Conservation (phyloP, 2,888 invertebrate species). For the Harpalus rufipes region DNA sequence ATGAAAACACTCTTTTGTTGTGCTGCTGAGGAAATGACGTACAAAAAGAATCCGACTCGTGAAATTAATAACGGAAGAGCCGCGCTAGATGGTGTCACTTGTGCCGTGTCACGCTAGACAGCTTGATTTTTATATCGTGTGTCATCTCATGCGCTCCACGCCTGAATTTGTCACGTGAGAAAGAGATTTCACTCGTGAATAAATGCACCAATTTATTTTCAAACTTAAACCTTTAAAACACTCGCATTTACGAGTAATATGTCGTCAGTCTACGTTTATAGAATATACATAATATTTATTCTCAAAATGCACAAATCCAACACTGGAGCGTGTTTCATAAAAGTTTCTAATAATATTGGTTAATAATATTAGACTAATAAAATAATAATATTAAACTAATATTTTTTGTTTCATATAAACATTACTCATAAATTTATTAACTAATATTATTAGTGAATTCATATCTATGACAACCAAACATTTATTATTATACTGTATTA, state of each 20-base stretch:
- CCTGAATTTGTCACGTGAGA: constrained; percentile 30
- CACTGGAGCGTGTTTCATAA: too few species aligned
- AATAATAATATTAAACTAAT: too few species aligned
- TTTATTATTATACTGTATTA: too few species aligned
- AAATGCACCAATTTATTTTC: background rate
- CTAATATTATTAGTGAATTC: too few species aligned
- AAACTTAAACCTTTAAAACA: background rate
- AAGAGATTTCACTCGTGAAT: background rate
- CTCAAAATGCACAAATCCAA: background rate
- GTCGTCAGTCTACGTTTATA: background rate
- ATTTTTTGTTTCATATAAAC: too few species aligned
- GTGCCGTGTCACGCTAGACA: constrained; percentile 23
- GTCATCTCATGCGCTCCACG: constrained; percentile 6
- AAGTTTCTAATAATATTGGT: too few species aligned
- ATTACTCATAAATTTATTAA: too few species aligned
- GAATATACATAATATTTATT: background rate
- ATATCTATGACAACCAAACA: too few species aligned
- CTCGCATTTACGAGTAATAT: background rate
- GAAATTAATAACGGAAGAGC: constrained; percentile 51
- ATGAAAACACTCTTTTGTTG: constrained; percentile 59
- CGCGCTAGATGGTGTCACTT: constrained; percentile 4
- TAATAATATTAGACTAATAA: too few species aligned
- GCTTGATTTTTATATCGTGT: constrained; percentile 40
- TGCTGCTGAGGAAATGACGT: constrained; percentile 42
- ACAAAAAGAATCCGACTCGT: constrained; percentile 37